Evolutionary conservation across 2,888 invertebrate genomes (phyloP).

Genomic region (Octonoba sinensis): DNA sequence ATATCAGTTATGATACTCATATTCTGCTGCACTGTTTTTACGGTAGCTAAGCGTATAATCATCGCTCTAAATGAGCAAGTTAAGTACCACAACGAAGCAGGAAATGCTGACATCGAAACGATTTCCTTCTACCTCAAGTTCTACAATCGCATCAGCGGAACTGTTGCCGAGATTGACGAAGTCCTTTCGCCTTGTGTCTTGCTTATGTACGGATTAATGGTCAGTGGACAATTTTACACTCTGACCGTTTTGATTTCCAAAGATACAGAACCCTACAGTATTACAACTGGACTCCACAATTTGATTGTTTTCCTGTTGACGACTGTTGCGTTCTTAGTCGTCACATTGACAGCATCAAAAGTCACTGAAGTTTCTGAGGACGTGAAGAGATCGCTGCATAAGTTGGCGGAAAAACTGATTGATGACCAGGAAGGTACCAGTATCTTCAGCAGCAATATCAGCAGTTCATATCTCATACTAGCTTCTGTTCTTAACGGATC

Average conservation of each 20-base stretch:
- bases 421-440: background rate
- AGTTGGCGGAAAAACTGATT: constrained; percentile 29
- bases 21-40: constrained; percentile 38
- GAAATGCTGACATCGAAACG: background rate
- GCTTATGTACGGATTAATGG: constrained; percentile 53
- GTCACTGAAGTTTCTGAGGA: constrained; percentile 43
- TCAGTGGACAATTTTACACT: constrained; percentile 52
- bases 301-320: constrained; percentile 46
- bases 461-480: constrained; percentile 31
- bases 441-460: background rate
- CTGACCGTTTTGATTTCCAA: constrained; percentile 50
- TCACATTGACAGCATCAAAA: constrained; percentile 41
- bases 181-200: constrained; percentile 54
- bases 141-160: constrained; percentile 33
- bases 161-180: constrained; percentile 45
- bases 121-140: constrained; percentile 18
- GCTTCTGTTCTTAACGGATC: constrained; percentile 46
- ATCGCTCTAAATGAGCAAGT: constrained; percentile 24
- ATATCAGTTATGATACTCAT: constrained; percentile 45
- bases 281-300: constrained; percentile 42
- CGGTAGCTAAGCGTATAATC: constrained; percentile 22
- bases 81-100: background rate
- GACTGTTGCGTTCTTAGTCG: constrained; percentile 38
- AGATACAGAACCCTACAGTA: constrained; percentile 32
- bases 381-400: constrained; percentile 42